Evolutionary conservation across 2,797 vertebrate species (phyloP), one percentile per base, ranked within the genome.

Genomic region (Monodelphis domestica): DNA sequence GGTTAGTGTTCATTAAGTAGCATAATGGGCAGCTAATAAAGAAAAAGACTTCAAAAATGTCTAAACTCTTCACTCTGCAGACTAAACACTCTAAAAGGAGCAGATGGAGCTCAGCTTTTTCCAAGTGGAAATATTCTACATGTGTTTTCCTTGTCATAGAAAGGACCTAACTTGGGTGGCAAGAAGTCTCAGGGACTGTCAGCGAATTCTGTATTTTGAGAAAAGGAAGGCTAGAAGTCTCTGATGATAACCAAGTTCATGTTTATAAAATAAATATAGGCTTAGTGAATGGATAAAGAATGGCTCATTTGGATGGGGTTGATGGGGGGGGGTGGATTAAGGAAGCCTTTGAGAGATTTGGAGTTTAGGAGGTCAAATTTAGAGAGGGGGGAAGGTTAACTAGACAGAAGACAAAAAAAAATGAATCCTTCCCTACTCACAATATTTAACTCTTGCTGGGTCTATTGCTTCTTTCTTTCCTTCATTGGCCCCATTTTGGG

Each of bases 61-160:
- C 84, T 91, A 78, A 94, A 55, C 45, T 53, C 33, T 14, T n/a
- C 51, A 92, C 70, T 45, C 12, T 53, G 15, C 26, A 91, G 30
- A 95, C 21, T 52, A 90, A 91, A 38, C 9, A 91, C 33, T 84
- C 38, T 84, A 84, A 50, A 84, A 4, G 24, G 54, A 94, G 91
- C 87, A 92, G 52, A 53, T 87, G 70, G 91, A 87, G 15, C 89
- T 88, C 54, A 56, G 70, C 45, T 84, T 78, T 45, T 84, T 88
- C 53, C 38, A 38, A 24, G 87, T 53, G 52, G 53, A 94, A 94
- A 90, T 88, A 54, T 0, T 6, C 3, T 89, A 0, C 15, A 38
- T 90, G 94, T 96, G 33, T 50, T 94, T 63, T 91, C 54, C 52
- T 94, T 54, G 5, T 89, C 21, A 53, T 90, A 87, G 54, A 90